Evolutionary conservation across 2,888 invertebrate species (phyloP), one percentile per base, ranked within the genome.

Genomic region (Stenurella melanura): DNA sequence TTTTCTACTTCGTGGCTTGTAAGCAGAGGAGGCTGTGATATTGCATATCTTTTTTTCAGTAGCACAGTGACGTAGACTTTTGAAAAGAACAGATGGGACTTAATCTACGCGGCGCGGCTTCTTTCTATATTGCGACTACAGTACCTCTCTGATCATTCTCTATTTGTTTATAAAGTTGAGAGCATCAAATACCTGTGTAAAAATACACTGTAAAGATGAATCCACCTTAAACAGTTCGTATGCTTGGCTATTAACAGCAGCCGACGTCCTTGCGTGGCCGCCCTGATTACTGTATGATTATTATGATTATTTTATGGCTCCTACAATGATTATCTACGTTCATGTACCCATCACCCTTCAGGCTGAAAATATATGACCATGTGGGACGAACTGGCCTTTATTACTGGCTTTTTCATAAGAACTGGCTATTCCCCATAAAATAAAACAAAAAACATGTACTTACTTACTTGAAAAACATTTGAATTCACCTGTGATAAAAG

Each of bases 221-320:
- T 17, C 34, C 17, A 34, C 61, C 61, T 63, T 63, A 63, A 63
- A 30, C 17, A 63, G 61, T 63, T 50, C 50, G 6, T 50, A 63
- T 34, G 30, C 61, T 56, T 10, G 30, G 30, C n/a, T 30, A 50
- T 58, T 66, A 73, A 64, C 78, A 78, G 80, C 79, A 78, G 80
- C 78, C 76, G 78, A 74, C 81, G 81, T 80, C 78, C 79, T 78
- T 81, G 81, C 78, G 74, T 77, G 77, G 75, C 78, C 76, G 72
- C 77, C 79, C 78, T 83, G 84, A 84, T 84, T 82, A 80, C 81
- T 80, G 76, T 82, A 82, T 84, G 83, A 84, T 84, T 82, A 82
- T 83, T 82, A 82, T 83, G 82, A 83, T 83, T 84, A 82, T 81
- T 84, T 84, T 84, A 84, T 82, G 81, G 82, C 81, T 80, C 76